A percentile compares a stretch with the other conserved stretches of the same genome.
These are phyloP conservation scores for Hafferia zeledoni DNA, from an alignment of 2,797 vertebrate genomes.

Conservation along the genomic window DNA sequence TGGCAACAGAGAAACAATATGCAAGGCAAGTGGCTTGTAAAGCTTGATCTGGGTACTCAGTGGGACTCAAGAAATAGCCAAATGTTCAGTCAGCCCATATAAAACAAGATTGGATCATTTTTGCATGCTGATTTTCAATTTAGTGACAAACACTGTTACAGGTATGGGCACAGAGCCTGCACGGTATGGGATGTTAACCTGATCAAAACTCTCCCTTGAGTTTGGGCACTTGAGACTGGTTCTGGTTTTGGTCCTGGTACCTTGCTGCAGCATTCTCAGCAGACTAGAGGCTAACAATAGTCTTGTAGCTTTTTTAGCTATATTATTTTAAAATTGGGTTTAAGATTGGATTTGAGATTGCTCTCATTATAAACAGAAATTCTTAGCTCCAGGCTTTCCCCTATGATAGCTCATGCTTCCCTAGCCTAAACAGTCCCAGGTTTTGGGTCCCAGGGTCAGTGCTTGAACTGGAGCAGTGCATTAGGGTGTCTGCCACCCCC, in stretches of 20 bases:
- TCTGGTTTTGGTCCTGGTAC: not conserved
- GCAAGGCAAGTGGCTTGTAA: not conserved
- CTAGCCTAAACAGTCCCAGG: not conserved
- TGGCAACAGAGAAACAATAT: not conserved
- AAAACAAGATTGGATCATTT: not conserved
- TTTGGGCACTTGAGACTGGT: not conserved
- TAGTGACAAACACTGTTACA: not conserved
- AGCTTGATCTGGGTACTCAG: not conserved
- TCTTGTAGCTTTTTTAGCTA: not conserved
- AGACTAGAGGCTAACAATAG: not conserved
- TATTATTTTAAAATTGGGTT: not conserved
- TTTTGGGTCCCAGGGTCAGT: not conserved
- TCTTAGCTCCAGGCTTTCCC: not conserved
- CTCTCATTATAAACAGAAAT: not conserved
- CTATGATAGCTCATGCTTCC: not conserved
- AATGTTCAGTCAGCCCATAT: not conserved
- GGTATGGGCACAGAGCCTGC: not conserved
- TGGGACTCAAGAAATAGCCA: not conserved
- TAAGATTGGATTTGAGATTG: not conserved
- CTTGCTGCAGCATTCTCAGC: not conserved
- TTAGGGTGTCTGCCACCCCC: not conserved
- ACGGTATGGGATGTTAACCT: rapidly evolving
- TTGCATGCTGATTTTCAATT: not conserved
- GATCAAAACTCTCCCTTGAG: not conserved
- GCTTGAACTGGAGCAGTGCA: not conserved